Evolutionary conservation across 1,140 invertebrate species (phyloP), one percentile per base, ranked within the genome.

Genomic region (Pygmarrhopalites habei): DNA sequence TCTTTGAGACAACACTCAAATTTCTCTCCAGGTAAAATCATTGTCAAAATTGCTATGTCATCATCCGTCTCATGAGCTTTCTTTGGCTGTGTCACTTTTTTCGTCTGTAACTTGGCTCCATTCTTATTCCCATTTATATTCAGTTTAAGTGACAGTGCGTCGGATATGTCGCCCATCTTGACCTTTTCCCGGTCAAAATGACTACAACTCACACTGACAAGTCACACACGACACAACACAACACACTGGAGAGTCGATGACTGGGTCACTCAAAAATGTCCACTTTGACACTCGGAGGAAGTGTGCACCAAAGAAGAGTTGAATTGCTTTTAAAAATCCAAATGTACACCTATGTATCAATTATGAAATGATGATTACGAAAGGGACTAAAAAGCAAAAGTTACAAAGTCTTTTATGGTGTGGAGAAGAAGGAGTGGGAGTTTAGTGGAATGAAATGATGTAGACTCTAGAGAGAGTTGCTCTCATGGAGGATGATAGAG

Each of bases 31-130:
- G 85, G 85, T 49, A 88, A 75, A 66, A 91, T 86, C 82, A 89
- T 89, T 59, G 86, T 88, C 64, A 91, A 78, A 71, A 91, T 84
- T 44, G 88, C 89, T 43, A 90, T 82, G 78, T 91, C 89, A 75
- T 91, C 89, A 74, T 89, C 86, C 72, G 84, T 85, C 66, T 89
- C 87, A 73, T 85, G 82, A 17, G 87, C 87, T 73, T 82, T 80
- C 69, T 81, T 79, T 69, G 66, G 59, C 25, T 66, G 64, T 26
- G 67, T 69, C 14, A 68, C 60, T 58, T 67, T 70, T 39, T 71
- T 71, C 19, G 69, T 71, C 2, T 29, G 41, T 29, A 71, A 60
- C 49, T 71, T 68, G 21, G 56, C 28, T 49, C 46, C 62, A 58
- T 60, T 63, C 29, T 51, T 61, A 7, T 19, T 23, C 32, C 55